These are phyloP conservation scores for Garra rufa DNA, from an alignment of 2,113 vertebrate species.

Conservation along the genomic window DNA sequence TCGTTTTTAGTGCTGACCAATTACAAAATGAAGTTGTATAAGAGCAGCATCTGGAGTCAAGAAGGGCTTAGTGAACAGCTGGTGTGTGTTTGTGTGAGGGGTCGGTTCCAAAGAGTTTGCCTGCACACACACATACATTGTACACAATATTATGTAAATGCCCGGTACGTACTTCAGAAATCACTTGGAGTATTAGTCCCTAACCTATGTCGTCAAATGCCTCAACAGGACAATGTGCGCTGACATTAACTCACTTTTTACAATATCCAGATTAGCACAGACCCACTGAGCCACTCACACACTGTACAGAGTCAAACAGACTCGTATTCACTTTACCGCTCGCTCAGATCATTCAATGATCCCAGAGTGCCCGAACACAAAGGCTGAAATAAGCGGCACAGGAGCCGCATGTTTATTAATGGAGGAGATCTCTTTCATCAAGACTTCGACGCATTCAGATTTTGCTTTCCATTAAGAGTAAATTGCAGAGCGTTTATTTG, in stretches of 20 bases:
- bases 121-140: not conserved
- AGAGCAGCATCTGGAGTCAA: constrained; percentile 45
- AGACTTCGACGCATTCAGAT: not conserved
- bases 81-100: constrained; percentile 10
- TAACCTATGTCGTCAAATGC: not conserved
- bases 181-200: not conserved
- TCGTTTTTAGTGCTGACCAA: constrained; percentile 11
- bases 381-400: not conserved
- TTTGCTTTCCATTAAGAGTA: constrained; percentile 25
- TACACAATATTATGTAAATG: constrained; percentile 4
- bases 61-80: constrained; percentile 41
- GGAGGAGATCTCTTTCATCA: constrained; percentile 29
- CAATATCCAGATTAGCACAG: not conserved
- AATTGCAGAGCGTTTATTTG: constrained; percentile 35
- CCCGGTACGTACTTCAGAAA: not conserved
- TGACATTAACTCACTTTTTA: not conserved
- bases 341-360: not conserved
- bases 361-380: not conserved
- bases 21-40: constrained; percentile 45
- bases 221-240: constrained; percentile 5
- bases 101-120: not conserved
- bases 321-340: not conserved
- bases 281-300: not conserved
- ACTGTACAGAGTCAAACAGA: not conserved
- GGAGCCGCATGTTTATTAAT: constrained; percentile 21